A percentile compares a stretch with the other conserved stretches of the same genome.
Evolutionary conservation across 2,113 vertebrate species (phyloP).

Genomic region (Ploceus nigricollis): DNA sequence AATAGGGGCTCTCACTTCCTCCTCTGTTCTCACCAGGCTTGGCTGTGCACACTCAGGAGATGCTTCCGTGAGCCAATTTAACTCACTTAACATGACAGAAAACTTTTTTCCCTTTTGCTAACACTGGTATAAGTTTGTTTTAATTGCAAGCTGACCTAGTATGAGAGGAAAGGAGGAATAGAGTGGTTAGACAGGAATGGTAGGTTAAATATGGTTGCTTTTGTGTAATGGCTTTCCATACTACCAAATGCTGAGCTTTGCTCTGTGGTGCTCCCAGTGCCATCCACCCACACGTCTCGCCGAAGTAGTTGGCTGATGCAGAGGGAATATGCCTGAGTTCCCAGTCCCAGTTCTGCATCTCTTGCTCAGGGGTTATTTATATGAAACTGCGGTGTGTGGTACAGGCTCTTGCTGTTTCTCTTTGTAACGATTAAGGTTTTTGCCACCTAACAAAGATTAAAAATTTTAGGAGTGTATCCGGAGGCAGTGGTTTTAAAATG

Average conservation of each 20-base stretch:
- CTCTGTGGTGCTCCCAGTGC: rapidly evolving
- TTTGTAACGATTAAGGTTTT: not conserved
- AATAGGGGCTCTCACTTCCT: not conserved
- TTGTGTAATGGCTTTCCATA: not conserved
- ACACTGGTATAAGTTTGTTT: not conserved
- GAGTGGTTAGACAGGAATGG: not conserved
- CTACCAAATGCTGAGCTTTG: not conserved
- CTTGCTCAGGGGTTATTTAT: not conserved
- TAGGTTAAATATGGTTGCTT: not conserved
- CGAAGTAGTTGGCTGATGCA: not conserved
- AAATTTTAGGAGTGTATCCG: not conserved
- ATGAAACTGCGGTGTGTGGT: not conserved
- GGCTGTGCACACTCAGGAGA: not conserved
- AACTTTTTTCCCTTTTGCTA: not conserved
- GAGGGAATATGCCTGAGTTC: not conserved
- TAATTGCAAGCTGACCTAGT: not conserved
- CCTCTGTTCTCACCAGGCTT: not conserved
- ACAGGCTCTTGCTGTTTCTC: not conserved
- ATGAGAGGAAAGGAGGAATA: not conserved
- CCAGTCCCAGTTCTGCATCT: not conserved
- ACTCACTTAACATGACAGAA: rapidly evolving
- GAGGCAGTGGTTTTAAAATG: not conserved
- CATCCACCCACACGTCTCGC: rapidly evolving
- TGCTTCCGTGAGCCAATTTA: not conserved
- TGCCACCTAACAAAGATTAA: not conserved